phyloP scores from a whole-genome alignment of 2,888 invertebrate genomes.

The Stegana nigrithorax region DNA sequence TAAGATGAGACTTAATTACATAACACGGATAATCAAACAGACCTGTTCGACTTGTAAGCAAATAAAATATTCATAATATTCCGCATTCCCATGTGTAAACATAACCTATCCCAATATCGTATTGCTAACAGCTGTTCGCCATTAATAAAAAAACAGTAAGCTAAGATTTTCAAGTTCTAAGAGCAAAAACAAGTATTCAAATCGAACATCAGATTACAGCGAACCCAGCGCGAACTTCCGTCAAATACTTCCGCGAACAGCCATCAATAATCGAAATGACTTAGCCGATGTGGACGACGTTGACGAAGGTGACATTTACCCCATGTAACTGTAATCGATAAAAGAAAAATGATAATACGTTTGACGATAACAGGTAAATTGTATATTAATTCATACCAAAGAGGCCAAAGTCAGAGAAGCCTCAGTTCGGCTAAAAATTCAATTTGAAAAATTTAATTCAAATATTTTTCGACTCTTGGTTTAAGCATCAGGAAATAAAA shows the following conservation, averaged over 20 bases:
- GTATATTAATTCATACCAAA: slow-evolving; percentile 23
- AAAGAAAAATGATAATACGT: neutral
- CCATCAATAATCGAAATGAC: neutral
- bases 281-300: neutral
- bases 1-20: no score
- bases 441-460: slow-evolving; percentile 9
- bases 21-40: no score
- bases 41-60: no score
- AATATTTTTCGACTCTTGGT: slow-evolving; percentile 38
- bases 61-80: no score
- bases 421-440: no score
- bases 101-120: no score
- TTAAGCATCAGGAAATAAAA: slow-evolving; percentile 54
- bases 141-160: no score
- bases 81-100: no score
- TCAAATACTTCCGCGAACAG: neutral
- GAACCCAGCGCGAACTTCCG: neutral
- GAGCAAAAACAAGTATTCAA: neutral
- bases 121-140: no score
- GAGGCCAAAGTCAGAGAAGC: slow-evolving; percentile 15
- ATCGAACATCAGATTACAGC: neutral
- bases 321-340: slow-evolving; percentile 6
- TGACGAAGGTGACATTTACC: no score
- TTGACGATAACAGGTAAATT: no score
- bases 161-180: neutral